These are phyloP conservation scores for Antrozous pallidus DNA, from an alignment of 2,797 vertebrate species.

Conservation along the genomic window DNA sequence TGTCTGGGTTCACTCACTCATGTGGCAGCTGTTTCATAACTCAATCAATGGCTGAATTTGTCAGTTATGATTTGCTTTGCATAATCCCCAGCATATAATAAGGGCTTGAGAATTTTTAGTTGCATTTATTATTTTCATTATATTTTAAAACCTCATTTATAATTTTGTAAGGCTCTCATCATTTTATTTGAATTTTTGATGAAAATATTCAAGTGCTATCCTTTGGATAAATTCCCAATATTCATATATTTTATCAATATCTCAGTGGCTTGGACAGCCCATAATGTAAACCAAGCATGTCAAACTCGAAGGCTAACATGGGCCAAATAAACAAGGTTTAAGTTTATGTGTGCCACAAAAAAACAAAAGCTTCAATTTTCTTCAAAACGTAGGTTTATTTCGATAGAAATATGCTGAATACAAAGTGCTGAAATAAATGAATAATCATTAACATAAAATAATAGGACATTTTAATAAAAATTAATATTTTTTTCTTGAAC, in stretches of 20 bases:
- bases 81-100: background rate
- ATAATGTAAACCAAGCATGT: background rate
- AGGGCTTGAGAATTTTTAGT: background rate
- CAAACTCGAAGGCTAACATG: no score
- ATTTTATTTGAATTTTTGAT: background rate
- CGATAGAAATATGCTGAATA: no score
- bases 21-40: background rate
- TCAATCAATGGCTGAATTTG: background rate
- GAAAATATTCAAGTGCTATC: background rate
- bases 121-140: background rate
- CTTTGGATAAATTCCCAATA: background rate
- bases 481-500: no score
- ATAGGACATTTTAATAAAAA: no score
- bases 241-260: background rate
- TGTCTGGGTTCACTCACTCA: background rate
- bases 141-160: background rate
- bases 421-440: no score
- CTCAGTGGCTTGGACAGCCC: background rate
- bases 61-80: background rate
- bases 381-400: no score
- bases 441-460: no score
- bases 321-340: no score
- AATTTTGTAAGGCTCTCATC: background rate
- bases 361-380: no score
- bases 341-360: no score